Conservation (phyloP, 2,113 vertebrate genomes). For the Nothoprocta pentlandii region DNA sequence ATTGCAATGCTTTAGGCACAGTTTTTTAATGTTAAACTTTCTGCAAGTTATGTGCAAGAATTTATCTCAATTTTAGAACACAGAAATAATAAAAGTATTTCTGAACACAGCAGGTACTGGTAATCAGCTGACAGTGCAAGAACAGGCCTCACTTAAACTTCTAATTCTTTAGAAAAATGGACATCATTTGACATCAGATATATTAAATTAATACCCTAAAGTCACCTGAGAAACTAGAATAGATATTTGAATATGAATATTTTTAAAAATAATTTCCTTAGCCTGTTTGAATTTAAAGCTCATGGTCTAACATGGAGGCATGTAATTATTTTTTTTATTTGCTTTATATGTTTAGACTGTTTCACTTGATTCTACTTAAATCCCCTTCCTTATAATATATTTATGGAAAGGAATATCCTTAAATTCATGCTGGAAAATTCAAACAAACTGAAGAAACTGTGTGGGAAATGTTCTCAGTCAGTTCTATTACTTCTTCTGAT, state of each 20-base stretch:
- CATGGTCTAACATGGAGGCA: not conserved
- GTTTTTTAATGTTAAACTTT: not conserved
- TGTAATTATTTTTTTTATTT: not conserved
- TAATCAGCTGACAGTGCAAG: not conserved
- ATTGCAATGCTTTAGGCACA: not conserved
- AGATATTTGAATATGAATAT: not conserved
- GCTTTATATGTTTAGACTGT: not conserved
- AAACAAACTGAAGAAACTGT: not conserved
- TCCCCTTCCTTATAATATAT: not conserved
- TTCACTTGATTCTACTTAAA: not conserved
- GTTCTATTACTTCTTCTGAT: not conserved
- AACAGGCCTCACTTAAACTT: not conserved
- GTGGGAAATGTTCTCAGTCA: not conserved
- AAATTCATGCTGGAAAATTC: not conserved
- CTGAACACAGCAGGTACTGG: not conserved
- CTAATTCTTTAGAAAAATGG: not conserved
- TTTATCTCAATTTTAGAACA: not conserved
- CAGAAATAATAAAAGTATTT: not conserved
- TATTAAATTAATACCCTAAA: not conserved
- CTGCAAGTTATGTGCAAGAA: not conserved
- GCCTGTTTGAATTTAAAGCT: not conserved
- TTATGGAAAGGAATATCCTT: not conserved
- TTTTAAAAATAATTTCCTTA: not conserved
- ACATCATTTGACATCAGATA: not conserved
- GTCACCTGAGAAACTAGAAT: not conserved